Percentiles rank a stretch among this genome's conserved stretches.
phyloP scores from a whole-genome alignment of 2,797 vertebrate genomes.

The Perodicticus potto region DNA sequence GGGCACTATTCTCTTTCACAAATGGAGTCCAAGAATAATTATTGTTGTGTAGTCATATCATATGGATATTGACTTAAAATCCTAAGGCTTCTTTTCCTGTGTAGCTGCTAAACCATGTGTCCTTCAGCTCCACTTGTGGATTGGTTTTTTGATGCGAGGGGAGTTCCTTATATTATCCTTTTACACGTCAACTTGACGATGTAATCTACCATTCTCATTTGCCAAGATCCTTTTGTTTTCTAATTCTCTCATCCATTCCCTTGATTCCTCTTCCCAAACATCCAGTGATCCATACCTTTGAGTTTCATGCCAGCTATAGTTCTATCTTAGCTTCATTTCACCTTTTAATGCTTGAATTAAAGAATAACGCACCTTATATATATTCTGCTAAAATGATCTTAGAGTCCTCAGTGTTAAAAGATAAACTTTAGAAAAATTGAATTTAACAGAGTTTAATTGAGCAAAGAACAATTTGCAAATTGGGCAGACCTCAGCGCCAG shows the following conservation, averaged over 20 bases:
- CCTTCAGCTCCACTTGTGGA: neutral
- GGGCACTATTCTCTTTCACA: neutral
- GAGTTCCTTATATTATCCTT: neutral
- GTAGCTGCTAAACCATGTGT: neutral
- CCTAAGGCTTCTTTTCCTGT: neutral
- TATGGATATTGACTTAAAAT: neutral
- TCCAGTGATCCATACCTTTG: neutral
- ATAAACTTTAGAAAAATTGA: neutral
- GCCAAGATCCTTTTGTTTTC: slow-evolving; percentile 3
- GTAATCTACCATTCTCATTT: neutral
- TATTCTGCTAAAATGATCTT: neutral
- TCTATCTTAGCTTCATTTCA: slow-evolving; percentile 29
- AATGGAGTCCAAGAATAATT: slow-evolving; percentile 28
- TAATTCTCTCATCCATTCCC: neutral
- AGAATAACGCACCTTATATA: neutral
- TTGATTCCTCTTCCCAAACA: neutral
- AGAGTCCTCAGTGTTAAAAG: neutral
- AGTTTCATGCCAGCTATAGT: neutral
- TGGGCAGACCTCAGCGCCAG: neutral
- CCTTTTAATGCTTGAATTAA: neutral
- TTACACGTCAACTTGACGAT: neutral
- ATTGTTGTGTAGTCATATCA: neutral
- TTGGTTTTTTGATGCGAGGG: neutral
- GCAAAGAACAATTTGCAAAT: neutral
- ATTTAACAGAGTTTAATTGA: neutral